phyloP scores from a whole-genome alignment of 2,113 vertebrate genomes.

The Cromileptes altivelis region DNA sequence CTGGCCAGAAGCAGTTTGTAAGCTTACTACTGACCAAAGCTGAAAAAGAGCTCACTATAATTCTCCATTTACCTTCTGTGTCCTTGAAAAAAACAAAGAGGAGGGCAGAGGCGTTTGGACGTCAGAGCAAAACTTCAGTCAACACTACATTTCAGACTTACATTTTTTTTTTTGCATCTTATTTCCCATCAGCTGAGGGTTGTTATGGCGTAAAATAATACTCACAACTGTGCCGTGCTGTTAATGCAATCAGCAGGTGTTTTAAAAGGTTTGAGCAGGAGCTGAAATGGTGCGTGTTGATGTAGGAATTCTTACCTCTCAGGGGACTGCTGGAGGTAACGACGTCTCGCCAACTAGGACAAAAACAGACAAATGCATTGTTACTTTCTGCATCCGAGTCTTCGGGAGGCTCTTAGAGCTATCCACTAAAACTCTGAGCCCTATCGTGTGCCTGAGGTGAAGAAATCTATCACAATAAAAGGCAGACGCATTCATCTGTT shows the following conservation, averaged over 20 bases:
- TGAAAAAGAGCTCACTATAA: constrained; percentile 27
- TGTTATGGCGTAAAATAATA: constrained; percentile 40
- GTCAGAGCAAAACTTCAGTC: constrained; percentile 38
- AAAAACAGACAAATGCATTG: constrained; percentile 54
- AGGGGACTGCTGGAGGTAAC: constrained; percentile 18
- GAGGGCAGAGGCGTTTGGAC: constrained; percentile 29
- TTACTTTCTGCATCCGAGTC: constrained; percentile 36
- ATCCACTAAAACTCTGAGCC: background rate
- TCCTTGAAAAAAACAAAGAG: constrained; percentile 41
- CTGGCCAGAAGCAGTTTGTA: constrained; percentile 46
- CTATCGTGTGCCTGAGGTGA: constrained; percentile 9
- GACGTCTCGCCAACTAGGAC: constrained; percentile 64
- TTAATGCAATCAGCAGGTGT: constrained; percentile 62
- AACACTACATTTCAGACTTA: constrained; percentile 20
- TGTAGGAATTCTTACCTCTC: constrained; percentile 70
- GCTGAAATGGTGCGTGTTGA: constrained; percentile 18
- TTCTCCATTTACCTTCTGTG: constrained; percentile 33
- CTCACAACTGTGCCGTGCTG: background rate
- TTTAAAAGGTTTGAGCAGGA: constrained; percentile 31
- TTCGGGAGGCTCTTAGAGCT: background rate
- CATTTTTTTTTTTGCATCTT: constrained; percentile 6
- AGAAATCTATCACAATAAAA: constrained; percentile 19
- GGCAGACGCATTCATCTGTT: background rate
- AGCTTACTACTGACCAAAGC: constrained; percentile 48
- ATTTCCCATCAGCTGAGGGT: constrained; percentile 31